A percentile compares a stretch with the other conserved stretches of the same genome.
These are phyloP conservation scores for Alloscopus bannaensis DNA, from an alignment of 2,888 invertebrate genomes.

Conservation along the genomic window DNA sequence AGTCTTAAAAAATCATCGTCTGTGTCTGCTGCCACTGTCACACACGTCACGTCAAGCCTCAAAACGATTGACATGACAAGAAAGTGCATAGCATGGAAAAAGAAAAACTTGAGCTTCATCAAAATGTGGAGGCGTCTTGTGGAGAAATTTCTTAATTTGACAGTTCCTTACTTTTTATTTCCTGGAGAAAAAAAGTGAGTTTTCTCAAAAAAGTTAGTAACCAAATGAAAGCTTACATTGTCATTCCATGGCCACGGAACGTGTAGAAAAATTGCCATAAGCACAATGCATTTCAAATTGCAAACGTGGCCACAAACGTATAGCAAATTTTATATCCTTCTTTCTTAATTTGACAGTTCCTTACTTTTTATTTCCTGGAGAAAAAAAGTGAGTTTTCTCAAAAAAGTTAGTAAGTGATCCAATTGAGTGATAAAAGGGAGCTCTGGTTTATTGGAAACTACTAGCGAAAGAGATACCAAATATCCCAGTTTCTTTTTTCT, in stretches of 20 bases:
- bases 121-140: background rate
- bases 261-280: no score
- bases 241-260: no score
- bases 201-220: background rate
- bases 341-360: constrained; percentile 15
- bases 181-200: background rate
- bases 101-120: no score
- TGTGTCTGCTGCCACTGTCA: constrained; percentile 13
- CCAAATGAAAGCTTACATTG: no score
- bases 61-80: constrained; percentile 13
- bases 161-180: background rate
- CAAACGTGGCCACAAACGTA: no score
- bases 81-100: background rate
- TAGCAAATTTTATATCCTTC: no score
- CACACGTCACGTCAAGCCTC: background rate
- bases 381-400: background rate
- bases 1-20: constrained; percentile 24
- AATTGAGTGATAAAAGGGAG: no score
- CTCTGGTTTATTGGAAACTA: no score
- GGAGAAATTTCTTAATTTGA: constrained; percentile 11
- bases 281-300: no score
- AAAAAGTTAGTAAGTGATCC: background rate
- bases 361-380: background rate
- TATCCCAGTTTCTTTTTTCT: no score
- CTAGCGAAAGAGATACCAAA: no score